Evolutionary conservation across 2,888 invertebrate species (phyloP), one percentile per base, ranked within the genome.

Genomic region (Andrena dorsata): DNA sequence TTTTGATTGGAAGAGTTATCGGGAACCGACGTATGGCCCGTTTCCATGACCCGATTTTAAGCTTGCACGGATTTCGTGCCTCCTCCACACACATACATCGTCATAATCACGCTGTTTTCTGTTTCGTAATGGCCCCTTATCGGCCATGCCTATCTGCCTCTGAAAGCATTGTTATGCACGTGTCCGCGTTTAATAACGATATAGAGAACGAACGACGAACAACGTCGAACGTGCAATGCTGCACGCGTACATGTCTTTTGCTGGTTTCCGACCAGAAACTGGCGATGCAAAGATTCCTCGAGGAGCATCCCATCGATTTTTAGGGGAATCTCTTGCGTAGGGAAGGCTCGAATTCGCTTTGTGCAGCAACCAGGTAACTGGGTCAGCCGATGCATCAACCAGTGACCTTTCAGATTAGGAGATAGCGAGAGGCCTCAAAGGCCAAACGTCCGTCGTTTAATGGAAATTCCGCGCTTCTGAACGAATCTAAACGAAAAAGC

Each of bases 31-130:
- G 65, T 66, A 56, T 30, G 63, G 0, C 49, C 63, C 32, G 81
- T 84, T 82, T 64, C 82, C 88, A 66, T 88, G 82, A 88, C 86
- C 88, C 60, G 74, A 84, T 73, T 86, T 71, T 51, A 35, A 68
- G 60, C 65, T 70, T 20, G 5, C 49, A 51, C 56, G 49, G 71
- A 82, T 82, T 82, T 80, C 79, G 74, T 74, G 79, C 71, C 35
- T n/a, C 35, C 61, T 13, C 16, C 70, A 35, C 4, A 30, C 61
- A 47, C 68, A 20, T 30, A 23, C 61, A 30, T 68, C 61, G 60
- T 58, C 47, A 74, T 53, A 47, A 78, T 76, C 79, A 56, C 26
- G 26, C 20, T 72, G 75, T 83, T 83, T 76, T 79, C 75, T 56
- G 64, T 83, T 83, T 83, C 83, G 83, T 83, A 83, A 83, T 56